phyloP scores from a whole-genome alignment of 2,888 invertebrate species.

The Anorthoa munda region DNA sequence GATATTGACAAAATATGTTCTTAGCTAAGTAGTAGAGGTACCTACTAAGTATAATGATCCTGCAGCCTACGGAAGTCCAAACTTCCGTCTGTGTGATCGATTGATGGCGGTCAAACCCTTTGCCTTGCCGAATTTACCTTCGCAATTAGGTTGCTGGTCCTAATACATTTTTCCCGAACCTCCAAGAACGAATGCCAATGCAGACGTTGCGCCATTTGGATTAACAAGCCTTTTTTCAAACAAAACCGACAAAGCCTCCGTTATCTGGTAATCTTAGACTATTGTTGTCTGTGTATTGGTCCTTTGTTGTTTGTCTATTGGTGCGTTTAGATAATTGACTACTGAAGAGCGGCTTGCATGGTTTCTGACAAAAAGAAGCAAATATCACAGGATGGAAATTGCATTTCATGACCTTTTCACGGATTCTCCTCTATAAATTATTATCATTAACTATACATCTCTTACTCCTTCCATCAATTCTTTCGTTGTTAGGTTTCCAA shows the following conservation, averaged over 20 bases:
- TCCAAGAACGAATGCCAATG: neutral
- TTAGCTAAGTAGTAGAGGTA: no score
- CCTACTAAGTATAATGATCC: no score
- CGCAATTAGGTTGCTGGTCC: no score
- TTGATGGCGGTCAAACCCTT: no score
- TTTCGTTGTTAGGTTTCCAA: no score
- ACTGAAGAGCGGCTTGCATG: slow-evolving; percentile 28
- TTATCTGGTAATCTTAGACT: slow-evolving; percentile 56
- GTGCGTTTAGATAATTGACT: slow-evolving; percentile 44
- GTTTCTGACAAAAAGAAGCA: neutral
- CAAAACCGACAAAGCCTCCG: slow-evolving; percentile 14
- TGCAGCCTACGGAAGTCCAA: no score
- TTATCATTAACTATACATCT: no score
- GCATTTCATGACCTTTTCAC: neutral
- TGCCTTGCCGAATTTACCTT: no score
- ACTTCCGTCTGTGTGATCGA: no score
- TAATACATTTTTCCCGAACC: no score
- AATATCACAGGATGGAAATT: neutral
- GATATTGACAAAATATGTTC: no score
- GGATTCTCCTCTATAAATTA: neutral
- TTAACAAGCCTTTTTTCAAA: neutral
- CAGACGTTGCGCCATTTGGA: neutral
- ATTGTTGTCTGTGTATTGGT: slow-evolving; percentile 43
- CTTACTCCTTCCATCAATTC: no score
- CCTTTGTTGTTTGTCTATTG: slow-evolving; percentile 39